Percentiles rank a stretch among this genome's conserved stretches.
These are phyloP conservation scores for Unio delphinus DNA, from an alignment of 2,888 invertebrate genomes.

Conservation along the genomic window DNA sequence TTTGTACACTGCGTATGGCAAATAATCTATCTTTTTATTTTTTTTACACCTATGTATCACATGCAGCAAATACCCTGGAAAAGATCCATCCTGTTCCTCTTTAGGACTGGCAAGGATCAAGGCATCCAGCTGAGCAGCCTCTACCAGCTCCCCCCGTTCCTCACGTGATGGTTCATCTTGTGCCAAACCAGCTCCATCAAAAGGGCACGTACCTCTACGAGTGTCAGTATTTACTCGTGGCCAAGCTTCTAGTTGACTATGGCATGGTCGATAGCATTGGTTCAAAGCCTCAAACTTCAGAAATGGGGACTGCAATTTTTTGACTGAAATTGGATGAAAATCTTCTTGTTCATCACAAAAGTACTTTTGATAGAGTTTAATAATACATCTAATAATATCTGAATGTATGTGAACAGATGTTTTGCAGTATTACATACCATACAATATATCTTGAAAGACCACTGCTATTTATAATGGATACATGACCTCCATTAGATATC, in stretches of 20 bases:
- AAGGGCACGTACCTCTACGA: slow-evolving; percentile 59
- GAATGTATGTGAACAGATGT: no score
- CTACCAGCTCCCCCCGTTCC: slow-evolving; percentile 37
- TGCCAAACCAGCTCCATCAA: slow-evolving; percentile 48
- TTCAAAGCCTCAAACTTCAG: slow-evolving; percentile 61
- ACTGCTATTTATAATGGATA: no score
- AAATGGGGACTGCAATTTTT: slow-evolving; percentile 50
- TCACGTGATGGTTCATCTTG: slow-evolving; percentile 33
- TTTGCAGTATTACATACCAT: no score
- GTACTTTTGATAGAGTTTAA: no score
- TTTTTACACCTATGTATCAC: no score
- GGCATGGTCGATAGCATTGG: slow-evolving; percentile 51
- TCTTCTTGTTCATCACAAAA: background rate
- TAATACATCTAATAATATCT: no score
- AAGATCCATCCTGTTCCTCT: slow-evolving; percentile 19
- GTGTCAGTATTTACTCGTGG: slow-evolving; percentile 56
- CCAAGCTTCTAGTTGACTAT: slow-evolving; percentile 52
- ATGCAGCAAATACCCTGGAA: no score
- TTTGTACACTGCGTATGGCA: no score
- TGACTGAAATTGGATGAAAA: slow-evolving; percentile 32
- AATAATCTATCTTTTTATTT: no score
- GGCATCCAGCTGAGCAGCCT: slow-evolving; percentile 31
- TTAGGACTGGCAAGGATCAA: slow-evolving; percentile 25
- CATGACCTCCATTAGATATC: no score
- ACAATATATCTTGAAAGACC: no score